Evolutionary conservation across 2,797 vertebrate genomes (phyloP).

Genomic region (Hypotaenidia philippensis): DNA sequence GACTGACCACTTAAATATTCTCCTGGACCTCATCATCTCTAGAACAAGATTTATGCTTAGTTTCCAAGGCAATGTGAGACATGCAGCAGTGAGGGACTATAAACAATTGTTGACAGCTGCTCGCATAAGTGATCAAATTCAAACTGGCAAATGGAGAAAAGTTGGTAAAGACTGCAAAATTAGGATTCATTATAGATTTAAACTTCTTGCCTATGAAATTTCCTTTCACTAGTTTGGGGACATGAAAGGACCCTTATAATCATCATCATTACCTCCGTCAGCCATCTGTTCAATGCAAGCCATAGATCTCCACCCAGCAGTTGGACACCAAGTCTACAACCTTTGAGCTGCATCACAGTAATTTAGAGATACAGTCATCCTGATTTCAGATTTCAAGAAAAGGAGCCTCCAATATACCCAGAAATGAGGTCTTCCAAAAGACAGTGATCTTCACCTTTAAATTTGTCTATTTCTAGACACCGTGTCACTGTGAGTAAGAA

Average conservation of each 20-base stretch:
- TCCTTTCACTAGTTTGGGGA: neutral
- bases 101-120: neutral
- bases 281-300: neutral
- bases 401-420: neutral
- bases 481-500: too few species aligned
- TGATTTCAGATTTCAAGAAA: neutral
- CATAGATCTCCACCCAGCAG: neutral
- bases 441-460: neutral
- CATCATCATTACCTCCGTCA: neutral
- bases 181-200: neutral
- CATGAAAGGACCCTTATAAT: neutral
- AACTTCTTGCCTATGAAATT: neutral
- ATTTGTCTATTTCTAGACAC: neutral
- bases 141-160: neutral
- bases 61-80: neutral
- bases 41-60: neutral
- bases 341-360: neutral
- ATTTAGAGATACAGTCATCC: neutral
- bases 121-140: neutral
- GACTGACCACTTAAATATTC: neutral
- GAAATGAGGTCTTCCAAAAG: neutral
- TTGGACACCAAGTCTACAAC: neutral
- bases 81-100: neutral
- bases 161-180: neutral
- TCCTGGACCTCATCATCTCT: neutral